phyloP scores from a whole-genome alignment of 2,888 invertebrate genomes.

The Nomada hirtipes region DNA sequence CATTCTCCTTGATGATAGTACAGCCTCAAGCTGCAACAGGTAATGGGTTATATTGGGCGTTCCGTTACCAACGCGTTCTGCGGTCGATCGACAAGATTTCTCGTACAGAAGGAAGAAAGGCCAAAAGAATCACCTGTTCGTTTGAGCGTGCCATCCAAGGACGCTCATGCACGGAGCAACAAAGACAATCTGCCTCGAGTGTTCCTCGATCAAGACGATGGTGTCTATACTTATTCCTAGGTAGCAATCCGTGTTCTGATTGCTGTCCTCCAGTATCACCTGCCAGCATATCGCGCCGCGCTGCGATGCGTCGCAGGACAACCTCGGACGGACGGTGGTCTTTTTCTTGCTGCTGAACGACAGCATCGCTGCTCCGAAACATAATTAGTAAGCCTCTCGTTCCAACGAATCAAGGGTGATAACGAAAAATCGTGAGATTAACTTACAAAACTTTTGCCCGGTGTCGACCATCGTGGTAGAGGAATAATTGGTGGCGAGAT shows the following conservation, averaged over 20 bases:
- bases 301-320: conserved; percentile 90
- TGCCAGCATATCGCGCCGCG: conserved; percentile 94
- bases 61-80: neutral
- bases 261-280: conserved; percentile 90
- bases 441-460: conserved; percentile 94
- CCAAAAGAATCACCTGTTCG: conserved; percentile 84
- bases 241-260: conserved; percentile 90
- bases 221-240: conserved; percentile 95
- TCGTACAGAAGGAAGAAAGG: neutral
- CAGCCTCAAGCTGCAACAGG: conserved; percentile 88
- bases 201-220: conserved; percentile 94
- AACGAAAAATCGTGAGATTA: neutral
- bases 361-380: conserved; percentile 87
- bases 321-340: conserved; percentile 90
- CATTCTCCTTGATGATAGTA: conserved; percentile 98
- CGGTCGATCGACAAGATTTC: neutral
- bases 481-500: conserved; percentile 93
- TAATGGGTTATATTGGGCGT: neutral
- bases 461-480: conserved; percentile 93
- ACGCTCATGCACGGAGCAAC: conserved; percentile 93
- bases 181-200: conserved; percentile 92
- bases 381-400: neutral
- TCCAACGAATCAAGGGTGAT: neutral
- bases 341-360: conserved; percentile 92
- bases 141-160: conserved; percentile 89